Evolutionary conservation across 1,140 invertebrate genomes (phyloP).

Genomic region (Ooceraea biroi): DNA sequence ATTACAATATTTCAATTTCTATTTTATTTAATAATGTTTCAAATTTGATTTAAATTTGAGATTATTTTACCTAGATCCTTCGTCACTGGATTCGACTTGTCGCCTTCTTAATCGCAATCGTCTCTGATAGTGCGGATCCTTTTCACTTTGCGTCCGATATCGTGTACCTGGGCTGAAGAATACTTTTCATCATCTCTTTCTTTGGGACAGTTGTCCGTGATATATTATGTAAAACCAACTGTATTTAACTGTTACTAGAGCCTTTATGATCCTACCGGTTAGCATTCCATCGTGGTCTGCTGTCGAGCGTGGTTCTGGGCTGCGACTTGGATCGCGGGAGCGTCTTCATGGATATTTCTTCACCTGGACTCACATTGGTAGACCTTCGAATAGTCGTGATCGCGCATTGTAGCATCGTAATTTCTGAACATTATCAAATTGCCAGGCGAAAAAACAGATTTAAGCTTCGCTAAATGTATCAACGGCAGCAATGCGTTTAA

Average conservation of each 20-base stretch:
- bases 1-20: background rate
- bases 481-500: background rate
- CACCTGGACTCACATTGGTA: constrained; percentile 63
- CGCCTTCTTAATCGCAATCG: constrained; percentile 87
- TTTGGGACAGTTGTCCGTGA: constrained; percentile 39
- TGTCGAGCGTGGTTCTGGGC: constrained; percentile 73
- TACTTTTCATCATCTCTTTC: constrained; percentile 71
- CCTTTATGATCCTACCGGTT: constrained; percentile 77
- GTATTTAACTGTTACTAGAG: background rate
- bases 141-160: constrained; percentile 92
- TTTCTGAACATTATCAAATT: constrained; percentile 19
- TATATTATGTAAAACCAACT: constrained; percentile 5
- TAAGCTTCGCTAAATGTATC: constrained; percentile 28
- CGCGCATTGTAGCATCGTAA: background rate
- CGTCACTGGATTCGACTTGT: constrained; percentile 81
- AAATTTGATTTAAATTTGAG: background rate
- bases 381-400: constrained; percentile 70
- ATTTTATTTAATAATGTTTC: constrained; percentile 26
- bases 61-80: constrained; percentile 80
- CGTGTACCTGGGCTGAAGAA: constrained; percentile 88
- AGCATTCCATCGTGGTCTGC: constrained; percentile 82
- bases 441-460: constrained; percentile 6
- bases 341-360: constrained; percentile 74
- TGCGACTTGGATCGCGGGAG: constrained; percentile 75
- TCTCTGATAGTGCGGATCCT: constrained; percentile 91